A percentile compares a stretch with the other conserved stretches of the same genome.
Evolutionary conservation across 2,797 vertebrate genomes (phyloP).

Genomic region (Erpetoichthys calabaricus): DNA sequence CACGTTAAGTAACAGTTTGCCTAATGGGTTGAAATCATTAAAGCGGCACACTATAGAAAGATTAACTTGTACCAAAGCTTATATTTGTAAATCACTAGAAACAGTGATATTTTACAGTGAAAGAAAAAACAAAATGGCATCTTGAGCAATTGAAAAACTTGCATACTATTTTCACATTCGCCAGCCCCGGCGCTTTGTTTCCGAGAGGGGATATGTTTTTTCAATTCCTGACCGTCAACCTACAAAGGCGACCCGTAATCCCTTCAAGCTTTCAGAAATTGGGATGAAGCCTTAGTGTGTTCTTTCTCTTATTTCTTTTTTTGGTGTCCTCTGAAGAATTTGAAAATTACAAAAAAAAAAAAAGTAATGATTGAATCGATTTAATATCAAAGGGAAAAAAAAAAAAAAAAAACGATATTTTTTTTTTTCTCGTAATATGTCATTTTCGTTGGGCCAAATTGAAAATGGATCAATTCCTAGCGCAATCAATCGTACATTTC

Average conservation of each 20-base stretch:
- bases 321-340: slow-evolving; percentile 22
- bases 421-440: too few species aligned
- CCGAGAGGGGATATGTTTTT: slow-evolving; percentile 13
- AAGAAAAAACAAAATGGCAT: slow-evolving; percentile 47
- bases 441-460: too few species aligned
- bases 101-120: slow-evolving; percentile 79
- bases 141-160: slow-evolving; percentile 63
- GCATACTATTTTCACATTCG: slow-evolving; percentile 51
- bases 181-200: too few species aligned
- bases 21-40: slow-evolving; percentile 11
- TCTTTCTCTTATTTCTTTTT: slow-evolving; percentile 16
- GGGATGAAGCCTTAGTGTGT: slow-evolving; percentile 31
- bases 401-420: too few species aligned
- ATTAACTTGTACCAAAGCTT: slow-evolving; percentile 88
- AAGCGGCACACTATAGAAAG: slow-evolving; percentile 72
- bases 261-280: too few species aligned
- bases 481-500: too few species aligned
- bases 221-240: slow-evolving; percentile 28
- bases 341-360: slow-evolving; percentile 17
- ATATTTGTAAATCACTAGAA: slow-evolving; percentile 90
- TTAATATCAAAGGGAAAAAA: too few species aligned
- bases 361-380: too few species aligned
- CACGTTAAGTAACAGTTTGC: slow-evolving; percentile 62
- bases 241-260: slow-evolving; percentile 26
- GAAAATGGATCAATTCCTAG: too few species aligned